Base-by-base conservation (phyloP, 2,888 invertebrate genomes). In the Drosophila algonquin region DNA sequence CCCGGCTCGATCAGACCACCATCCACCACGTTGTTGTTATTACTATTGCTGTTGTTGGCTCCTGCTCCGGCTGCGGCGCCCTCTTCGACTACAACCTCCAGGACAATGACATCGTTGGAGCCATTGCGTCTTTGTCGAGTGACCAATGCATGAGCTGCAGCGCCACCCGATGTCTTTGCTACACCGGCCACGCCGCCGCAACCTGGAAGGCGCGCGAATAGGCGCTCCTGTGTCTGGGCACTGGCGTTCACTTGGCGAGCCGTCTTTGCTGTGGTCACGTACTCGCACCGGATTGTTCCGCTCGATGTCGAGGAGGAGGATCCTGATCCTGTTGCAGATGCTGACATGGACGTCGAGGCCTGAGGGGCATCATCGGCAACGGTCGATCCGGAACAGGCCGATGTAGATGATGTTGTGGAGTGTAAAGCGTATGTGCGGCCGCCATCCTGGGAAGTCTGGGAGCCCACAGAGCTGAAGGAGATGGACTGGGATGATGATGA, bases 161-260 rank as follows among this genome's bases (percentile, higher is more conserved):
- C 55, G 7, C 40, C 40, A 14, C 40, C 40, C 40, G 40, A 7
- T 47, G 45, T 30, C 21, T 57, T 45, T 32, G 61, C 35, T 24
- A 9, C 60, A 30, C 40, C 40, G 14, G 55, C 35, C 14, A 40
- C 40, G 7, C 40, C 40, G 7, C 40, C 40, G n/a, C 40, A 40
- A 14, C 27, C 21, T 7, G n/a, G n/a, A 2, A 68, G 75, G 27
- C 89, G 79, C 5, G 60, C 72, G 18, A 91, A 75, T 67, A 91
- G 90, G n/a, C 90, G 87, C 63, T 91, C 91, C 62, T 78, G 90
- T 4, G 91, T 90, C 71, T 90, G 90, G 24, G 91, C 90, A 55
- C 91, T 90, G 44, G 91, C 91, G 56, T 91, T 84, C 1, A 90
- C 90, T 63, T 91, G 91, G 14, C 92, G 88, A 52, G 90, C 79